A percentile compares a stretch with the other conserved stretches of the same genome.
phyloP scores from a whole-genome alignment of 1,140 invertebrate genomes.

The Pseudobourletiella spinata region DNA sequence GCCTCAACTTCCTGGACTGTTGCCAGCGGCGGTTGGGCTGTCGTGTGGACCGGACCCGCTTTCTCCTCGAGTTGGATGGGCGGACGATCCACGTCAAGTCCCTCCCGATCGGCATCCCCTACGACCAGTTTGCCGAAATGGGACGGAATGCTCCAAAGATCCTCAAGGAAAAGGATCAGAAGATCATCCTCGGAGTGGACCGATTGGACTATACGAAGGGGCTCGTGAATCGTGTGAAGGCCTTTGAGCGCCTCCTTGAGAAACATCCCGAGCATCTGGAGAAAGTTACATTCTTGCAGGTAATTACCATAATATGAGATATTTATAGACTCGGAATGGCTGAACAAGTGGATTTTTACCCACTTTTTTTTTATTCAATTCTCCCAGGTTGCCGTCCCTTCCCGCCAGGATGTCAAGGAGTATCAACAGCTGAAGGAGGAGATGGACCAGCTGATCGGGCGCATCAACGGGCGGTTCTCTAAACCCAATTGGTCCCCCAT shows the following conservation, averaged over 20 bases:
- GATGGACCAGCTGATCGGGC: constrained; percentile 42
- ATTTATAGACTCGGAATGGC: too few species aligned
- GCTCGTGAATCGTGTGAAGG: constrained; percentile 42
- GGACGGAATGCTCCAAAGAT: constrained; percentile 39
- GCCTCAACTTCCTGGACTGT: constrained; percentile 44
- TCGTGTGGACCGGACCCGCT: constrained; percentile 40
- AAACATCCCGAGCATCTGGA: constrained; percentile 42
- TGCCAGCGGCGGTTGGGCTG: constrained; percentile 42
- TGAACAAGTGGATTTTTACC: too few species aligned
- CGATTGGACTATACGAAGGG: constrained; percentile 46
- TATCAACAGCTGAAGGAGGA: constrained; percentile 44
- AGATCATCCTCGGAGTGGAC: constrained; percentile 44
- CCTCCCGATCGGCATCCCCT: constrained; percentile 43
- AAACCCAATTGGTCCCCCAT: constrained; percentile 45
- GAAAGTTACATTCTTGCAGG: constrained; percentile 39
- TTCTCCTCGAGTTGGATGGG: constrained; percentile 41
- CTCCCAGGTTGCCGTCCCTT: constrained; percentile 42
- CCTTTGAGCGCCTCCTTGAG: constrained; percentile 43
- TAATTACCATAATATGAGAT: constrained; percentile 8
- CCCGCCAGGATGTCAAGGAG: constrained; percentile 44
- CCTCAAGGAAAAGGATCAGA: constrained; percentile 38
- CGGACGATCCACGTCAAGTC: constrained; percentile 40
- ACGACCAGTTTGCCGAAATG: constrained; percentile 40
- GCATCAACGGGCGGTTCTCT: constrained; percentile 43
- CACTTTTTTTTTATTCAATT: constrained; percentile 14